Percentiles rank a stretch among this genome's conserved stretches.
Evolutionary conservation across 2,113 vertebrate genomes (phyloP).

Genomic region (Protobothrops flavoviridis): DNA sequence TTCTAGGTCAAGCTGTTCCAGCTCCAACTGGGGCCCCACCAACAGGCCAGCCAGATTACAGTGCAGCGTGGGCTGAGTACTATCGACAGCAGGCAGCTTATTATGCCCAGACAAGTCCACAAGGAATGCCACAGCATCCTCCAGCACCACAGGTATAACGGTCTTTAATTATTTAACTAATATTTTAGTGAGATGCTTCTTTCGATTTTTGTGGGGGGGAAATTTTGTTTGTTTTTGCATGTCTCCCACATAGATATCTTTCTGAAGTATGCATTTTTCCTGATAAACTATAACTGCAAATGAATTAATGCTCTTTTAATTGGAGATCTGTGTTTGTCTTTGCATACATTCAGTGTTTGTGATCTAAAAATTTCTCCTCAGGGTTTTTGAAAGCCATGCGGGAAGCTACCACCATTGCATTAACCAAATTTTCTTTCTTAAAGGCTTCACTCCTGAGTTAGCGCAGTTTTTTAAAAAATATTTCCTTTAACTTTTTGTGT

Average conservation of each 20-base stretch:
- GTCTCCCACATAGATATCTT: constrained; percentile 64
- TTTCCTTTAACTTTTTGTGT: constrained; percentile 99
- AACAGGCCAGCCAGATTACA: constrained; percentile 93
- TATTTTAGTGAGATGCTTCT: constrained; percentile 21
- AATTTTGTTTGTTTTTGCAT: constrained; percentile 58
- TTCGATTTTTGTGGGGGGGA: constrained; percentile 32
- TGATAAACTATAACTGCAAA: constrained; percentile 61
- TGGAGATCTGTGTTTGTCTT: constrained; percentile 66
- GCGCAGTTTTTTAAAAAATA: constrained; percentile 78
- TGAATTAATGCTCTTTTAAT: constrained; percentile 63
- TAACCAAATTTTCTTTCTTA: constrained; percentile 86
- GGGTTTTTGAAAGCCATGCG: constrained; percentile 88
- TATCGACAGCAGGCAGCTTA: constrained; percentile 97
- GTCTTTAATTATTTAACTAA: constrained; percentile 52
- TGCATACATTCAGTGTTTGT: constrained; percentile 67
- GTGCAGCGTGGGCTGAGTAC: constrained; percentile 97
- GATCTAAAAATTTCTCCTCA: constrained; percentile 73
- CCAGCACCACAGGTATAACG: constrained; percentile 91
- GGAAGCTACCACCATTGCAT: constrained; percentile 77
- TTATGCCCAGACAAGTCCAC: constrained; percentile 92
- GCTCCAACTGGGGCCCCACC: constrained; percentile 84
- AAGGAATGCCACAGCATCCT: constrained; percentile 89
- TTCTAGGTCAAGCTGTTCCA: constrained; percentile 80
- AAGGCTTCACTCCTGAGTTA: constrained; percentile 88
- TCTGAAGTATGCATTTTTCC: constrained; percentile 62